Percentiles rank a stretch among this genome's conserved stretches.
Evolutionary conservation across 2,113 vertebrate species (phyloP).

Genomic region (Tauraco erythrolophus): DNA sequence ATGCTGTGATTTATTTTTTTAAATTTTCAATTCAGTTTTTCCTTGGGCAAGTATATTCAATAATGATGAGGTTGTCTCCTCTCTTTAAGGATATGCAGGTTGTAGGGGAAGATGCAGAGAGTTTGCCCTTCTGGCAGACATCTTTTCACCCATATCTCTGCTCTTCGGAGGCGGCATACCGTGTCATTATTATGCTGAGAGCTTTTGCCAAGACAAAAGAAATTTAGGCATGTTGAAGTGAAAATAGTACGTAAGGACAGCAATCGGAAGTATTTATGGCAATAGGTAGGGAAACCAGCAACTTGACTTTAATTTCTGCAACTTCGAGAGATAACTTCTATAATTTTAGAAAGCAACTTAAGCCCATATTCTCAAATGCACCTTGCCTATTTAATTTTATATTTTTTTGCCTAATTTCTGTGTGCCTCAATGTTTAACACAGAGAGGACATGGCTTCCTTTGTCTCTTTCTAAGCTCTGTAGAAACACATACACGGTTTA

Average conservation of each 20-base stretch:
- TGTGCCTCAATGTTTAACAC: not conserved
- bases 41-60: not conserved
- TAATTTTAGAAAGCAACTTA: not conserved
- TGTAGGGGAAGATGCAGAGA: not conserved
- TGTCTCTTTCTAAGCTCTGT: not conserved
- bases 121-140: not conserved
- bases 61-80: not conserved
- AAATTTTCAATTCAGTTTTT: not conserved
- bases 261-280: not conserved
- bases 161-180: accelerated
- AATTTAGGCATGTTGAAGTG: not conserved
- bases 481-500: not conserved
- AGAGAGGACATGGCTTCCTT: not conserved
- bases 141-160: not conserved
- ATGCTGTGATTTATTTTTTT: not conserved
- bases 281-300: not conserved
- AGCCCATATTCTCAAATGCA: not conserved
- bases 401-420: not conserved
- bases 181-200: not conserved
- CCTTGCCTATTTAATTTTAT: not conserved
- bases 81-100: not conserved
- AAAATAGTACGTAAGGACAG: not conserved
- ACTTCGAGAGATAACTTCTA: not conserved
- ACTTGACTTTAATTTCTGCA: not conserved
- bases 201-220: not conserved